A percentile compares a stretch with the other conserved stretches of the same genome.
Conservation (phyloP, 2,888 invertebrate species). For the Elgonia sp. region DNA sequence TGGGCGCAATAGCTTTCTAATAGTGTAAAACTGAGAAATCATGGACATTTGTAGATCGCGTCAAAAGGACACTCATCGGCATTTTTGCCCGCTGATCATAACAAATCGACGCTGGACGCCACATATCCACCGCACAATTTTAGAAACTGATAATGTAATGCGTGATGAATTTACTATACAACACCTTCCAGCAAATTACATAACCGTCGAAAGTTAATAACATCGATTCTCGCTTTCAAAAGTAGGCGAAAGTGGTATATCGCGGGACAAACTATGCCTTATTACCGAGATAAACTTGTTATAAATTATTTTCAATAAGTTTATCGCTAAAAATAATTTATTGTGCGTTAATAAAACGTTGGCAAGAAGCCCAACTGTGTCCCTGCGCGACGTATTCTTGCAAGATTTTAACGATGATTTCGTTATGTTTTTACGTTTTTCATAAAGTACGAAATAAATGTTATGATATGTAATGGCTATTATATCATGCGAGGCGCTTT, state of each 20-base stretch:
- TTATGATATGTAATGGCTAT: not conserved
- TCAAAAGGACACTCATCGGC: slow-evolving; percentile 38
- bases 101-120: slow-evolving; percentile 29
- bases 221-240: slow-evolving; percentile 74
- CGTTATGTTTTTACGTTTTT: not conserved
- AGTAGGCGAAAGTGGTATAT: slow-evolving; percentile 74
- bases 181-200: slow-evolving; percentile 64
- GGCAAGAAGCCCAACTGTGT: not conserved
- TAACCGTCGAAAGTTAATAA: slow-evolving; percentile 74
- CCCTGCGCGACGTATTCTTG: not conserved
- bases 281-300: slow-evolving; percentile 63
- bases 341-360: slow-evolving; percentile 11
- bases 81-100: slow-evolving; percentile 21
- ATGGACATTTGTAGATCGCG: slow-evolving; percentile 42
- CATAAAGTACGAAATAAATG: not conserved
- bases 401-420: slow-evolving; percentile 1
- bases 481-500: not conserved
- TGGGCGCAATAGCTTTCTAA: slow-evolving; percentile 59
- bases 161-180: slow-evolving; percentile 72
- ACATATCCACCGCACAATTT: slow-evolving; percentile 45
- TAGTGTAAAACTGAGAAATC: slow-evolving; percentile 28
- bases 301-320: slow-evolving; percentile 64
- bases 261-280: slow-evolving; percentile 65
- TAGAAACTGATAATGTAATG: slow-evolving; percentile 71
- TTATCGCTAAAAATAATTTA: slow-evolving; percentile 41